These are phyloP conservation scores for Chaetodon trifascialis DNA, from an alignment of 2,113 vertebrate species.

Conservation along the genomic window DNA sequence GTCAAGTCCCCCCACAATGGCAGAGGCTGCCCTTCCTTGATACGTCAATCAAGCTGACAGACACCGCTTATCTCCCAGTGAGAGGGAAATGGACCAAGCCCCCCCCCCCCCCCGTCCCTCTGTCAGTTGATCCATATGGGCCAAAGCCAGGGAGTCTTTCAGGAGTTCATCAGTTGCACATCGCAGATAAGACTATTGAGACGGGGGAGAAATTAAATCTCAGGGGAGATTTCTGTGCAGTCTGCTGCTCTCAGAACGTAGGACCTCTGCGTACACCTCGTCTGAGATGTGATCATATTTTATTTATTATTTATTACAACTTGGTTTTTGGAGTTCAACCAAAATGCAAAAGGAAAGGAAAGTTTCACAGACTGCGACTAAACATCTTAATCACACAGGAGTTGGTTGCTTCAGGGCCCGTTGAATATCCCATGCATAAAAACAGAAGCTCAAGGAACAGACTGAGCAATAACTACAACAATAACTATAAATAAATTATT, in stretches of 20 bases:
- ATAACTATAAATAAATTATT: too few relatives aligned
- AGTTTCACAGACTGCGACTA: not conserved
- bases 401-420: too few relatives aligned
- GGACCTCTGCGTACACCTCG: constrained; percentile 3
- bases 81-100: constrained; percentile 67
- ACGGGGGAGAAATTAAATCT: constrained; percentile 12
- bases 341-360: constrained; percentile 5
- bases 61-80: constrained; percentile 78
- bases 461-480: too few relatives aligned
- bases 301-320: constrained; percentile 5
- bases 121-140: constrained; percentile 69
- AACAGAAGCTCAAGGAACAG: too few relatives aligned
- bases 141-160: constrained; percentile 60
- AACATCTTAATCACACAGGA: not conserved
- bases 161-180: constrained; percentile 78
- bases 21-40: constrained; percentile 66
- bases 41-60: constrained; percentile 79
- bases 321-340: not conserved
- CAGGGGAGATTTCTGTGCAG: constrained; percentile 21
- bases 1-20: constrained; percentile 58
- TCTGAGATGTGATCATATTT: constrained; percentile 33
- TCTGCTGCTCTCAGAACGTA: not conserved
- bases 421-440: too few relatives aligned
- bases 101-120: constrained; percentile 52
- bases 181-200: constrained; percentile 78